phyloP scores from a whole-genome alignment of 2,888 invertebrate genomes.

The Chymomyza procnemis region DNA sequence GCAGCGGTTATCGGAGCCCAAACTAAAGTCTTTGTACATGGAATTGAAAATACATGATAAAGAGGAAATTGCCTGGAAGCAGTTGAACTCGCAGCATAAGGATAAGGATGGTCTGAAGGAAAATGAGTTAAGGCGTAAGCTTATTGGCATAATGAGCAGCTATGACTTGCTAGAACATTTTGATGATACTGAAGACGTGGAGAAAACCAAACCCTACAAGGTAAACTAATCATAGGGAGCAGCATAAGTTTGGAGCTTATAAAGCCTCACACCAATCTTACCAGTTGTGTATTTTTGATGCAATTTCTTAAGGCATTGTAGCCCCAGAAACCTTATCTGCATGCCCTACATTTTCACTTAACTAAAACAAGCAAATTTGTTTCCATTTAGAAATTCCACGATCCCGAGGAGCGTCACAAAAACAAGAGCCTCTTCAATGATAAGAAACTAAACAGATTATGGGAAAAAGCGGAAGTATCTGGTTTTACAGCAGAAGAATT shows the following conservation, averaged over 20 bases:
- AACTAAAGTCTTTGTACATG: slow-evolving; percentile 90
- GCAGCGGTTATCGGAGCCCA: slow-evolving; percentile 88
- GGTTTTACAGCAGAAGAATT: slow-evolving; percentile 93
- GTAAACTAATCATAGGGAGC: no score
- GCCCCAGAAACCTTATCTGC: no score
- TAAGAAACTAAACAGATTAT: slow-evolving; percentile 91
- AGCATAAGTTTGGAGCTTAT: no score
- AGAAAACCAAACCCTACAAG: slow-evolving; percentile 77
- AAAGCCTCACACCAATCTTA: no score
- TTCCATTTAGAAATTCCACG: slow-evolving; percentile 69
- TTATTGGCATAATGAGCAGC: slow-evolving; percentile 89
- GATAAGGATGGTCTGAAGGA: slow-evolving; percentile 93
- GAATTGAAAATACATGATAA: slow-evolving; percentile 95
- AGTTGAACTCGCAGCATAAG: slow-evolving; percentile 87
- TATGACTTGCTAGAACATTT: slow-evolving; percentile 90
- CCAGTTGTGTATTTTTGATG: no score
- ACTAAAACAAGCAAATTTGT: no score
- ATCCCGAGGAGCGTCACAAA: slow-evolving; percentile 81
- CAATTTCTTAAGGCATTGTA: no score
- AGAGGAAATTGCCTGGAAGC: slow-evolving; percentile 91
- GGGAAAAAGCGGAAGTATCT: slow-evolving; percentile 92
- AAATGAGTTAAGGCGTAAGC: slow-evolving; percentile 87
- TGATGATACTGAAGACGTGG: slow-evolving; percentile 83
- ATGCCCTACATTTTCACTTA: no score
- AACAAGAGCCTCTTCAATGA: slow-evolving; percentile 91